phyloP scores from a whole-genome alignment of 2,888 invertebrate genomes.

The Tiliacea citrago region DNA sequence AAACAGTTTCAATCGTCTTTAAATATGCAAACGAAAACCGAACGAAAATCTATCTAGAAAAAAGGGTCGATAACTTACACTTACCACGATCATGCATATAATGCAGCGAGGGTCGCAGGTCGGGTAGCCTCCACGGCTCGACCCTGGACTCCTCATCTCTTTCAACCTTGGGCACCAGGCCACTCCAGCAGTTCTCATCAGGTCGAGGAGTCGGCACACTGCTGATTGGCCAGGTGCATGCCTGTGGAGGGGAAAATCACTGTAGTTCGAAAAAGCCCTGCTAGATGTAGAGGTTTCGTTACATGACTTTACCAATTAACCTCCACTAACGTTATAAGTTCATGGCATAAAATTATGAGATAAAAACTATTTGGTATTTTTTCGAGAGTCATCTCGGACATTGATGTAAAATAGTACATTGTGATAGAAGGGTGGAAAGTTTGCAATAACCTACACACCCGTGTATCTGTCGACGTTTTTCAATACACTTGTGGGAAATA shows the following conservation, averaged over 20 bases:
- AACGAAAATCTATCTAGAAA: neutral
- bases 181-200: conserved; percentile 82
- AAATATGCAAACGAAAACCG: no score
- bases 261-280: neutral
- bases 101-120: conserved; percentile 83
- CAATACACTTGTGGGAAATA: no score
- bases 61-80: conserved; percentile 46
- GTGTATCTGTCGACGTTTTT: no score
- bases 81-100: conserved; percentile 85
- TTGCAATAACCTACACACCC: no score
- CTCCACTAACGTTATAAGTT: neutral
- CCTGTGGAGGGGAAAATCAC: conserved; percentile 67
- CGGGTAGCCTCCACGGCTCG: conserved; percentile 87
- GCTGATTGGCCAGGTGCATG: conserved; percentile 85
- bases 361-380: neutral
- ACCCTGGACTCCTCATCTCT: conserved; percentile 80
- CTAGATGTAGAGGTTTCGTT: neutral
- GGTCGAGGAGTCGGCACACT: conserved; percentile 76
- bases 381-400: neutral
- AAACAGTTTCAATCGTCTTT: no score
- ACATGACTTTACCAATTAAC: neutral
- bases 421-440: no score
- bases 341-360: neutral
- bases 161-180: conserved; percentile 85
- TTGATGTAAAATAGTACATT: neutral